phyloP scores from a whole-genome alignment of 2,888 invertebrate genomes.

The Dryocosmus kuriphilus region DNA sequence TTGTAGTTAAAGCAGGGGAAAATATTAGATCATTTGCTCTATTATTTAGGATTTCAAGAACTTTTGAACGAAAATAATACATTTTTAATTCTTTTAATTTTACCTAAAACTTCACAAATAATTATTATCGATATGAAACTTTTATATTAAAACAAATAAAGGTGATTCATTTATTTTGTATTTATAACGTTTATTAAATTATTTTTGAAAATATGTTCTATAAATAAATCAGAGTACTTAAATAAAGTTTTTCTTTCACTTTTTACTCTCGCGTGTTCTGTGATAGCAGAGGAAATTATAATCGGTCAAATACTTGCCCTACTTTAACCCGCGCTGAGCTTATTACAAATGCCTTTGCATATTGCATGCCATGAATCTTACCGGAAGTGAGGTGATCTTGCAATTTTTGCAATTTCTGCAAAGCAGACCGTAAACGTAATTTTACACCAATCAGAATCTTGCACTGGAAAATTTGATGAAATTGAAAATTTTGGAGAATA shows the following conservation, averaged over 20 bases:
- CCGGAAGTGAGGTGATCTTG: slow-evolving; percentile 1
- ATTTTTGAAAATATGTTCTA: too few species aligned
- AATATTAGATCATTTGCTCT: too few species aligned
- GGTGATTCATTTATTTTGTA: too few species aligned
- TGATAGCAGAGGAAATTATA: slow-evolving; percentile 25
- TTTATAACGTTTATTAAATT: too few species aligned
- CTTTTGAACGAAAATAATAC: neutral
- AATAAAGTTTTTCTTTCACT: neutral
- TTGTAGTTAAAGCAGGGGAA: too few species aligned
- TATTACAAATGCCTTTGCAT: slow-evolving; percentile 1
- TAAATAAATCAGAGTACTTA: too few species aligned
- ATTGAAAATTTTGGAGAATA: neutral
- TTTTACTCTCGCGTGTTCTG: slow-evolving; percentile 1
- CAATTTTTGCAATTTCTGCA: neutral
- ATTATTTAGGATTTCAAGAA: neutral
- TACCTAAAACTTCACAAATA: too few species aligned
- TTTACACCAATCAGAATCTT: neutral
- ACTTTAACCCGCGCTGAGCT: slow-evolving; percentile 3
- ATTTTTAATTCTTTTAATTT: neutral
- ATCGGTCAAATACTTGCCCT: slow-evolving; percentile 30
- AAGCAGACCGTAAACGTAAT: neutral
- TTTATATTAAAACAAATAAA: too few species aligned
- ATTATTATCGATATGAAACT: too few species aligned
- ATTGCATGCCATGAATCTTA: neutral
- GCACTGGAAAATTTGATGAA: neutral